These are phyloP conservation scores for Ramphastos sulfuratus DNA, from an alignment of 2,113 vertebrate genomes.

Conservation along the genomic window DNA sequence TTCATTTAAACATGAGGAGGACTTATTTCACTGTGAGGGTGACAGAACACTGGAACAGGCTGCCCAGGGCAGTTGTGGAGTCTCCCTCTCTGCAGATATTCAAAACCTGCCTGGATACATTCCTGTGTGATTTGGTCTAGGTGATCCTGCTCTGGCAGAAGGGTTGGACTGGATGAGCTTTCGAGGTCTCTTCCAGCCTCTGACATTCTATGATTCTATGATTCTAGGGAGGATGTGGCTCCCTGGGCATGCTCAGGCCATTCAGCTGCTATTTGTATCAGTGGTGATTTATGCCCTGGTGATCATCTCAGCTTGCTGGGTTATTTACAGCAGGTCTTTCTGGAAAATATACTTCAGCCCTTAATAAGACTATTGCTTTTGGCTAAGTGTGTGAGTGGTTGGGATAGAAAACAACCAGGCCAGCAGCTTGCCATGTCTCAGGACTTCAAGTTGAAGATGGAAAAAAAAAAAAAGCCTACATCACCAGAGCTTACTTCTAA, in stretches of 20 bases:
- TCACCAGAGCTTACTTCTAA: background rate
- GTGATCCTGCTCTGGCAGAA: too few relatives aligned
- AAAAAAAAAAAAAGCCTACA: background rate
- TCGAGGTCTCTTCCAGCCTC: too few relatives aligned
- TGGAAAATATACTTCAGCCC: conserved; percentile 41
- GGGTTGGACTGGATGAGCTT: too few relatives aligned
- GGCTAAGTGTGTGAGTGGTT: background rate
- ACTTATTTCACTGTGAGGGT: too few relatives aligned
- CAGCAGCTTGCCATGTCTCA: background rate
- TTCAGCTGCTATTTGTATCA: background rate
- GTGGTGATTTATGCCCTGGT: background rate
- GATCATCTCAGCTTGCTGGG: conserved; percentile 17
- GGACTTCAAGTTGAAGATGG: background rate
- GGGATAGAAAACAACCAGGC: background rate
- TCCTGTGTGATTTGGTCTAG: too few relatives aligned
- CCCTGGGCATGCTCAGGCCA: background rate
- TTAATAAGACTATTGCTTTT: background rate
- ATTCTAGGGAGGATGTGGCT: background rate
- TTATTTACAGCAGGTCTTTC: conserved; percentile 39
- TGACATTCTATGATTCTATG: too few relatives aligned
- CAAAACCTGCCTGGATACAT: too few relatives aligned
- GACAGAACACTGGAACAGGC: too few relatives aligned
- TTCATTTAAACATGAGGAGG: too few relatives aligned
- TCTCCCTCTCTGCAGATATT: too few relatives aligned
- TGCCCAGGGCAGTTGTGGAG: too few relatives aligned